phyloP scores from a whole-genome alignment of 2,888 invertebrate species.

The Meiosimyza platycephala region DNA sequence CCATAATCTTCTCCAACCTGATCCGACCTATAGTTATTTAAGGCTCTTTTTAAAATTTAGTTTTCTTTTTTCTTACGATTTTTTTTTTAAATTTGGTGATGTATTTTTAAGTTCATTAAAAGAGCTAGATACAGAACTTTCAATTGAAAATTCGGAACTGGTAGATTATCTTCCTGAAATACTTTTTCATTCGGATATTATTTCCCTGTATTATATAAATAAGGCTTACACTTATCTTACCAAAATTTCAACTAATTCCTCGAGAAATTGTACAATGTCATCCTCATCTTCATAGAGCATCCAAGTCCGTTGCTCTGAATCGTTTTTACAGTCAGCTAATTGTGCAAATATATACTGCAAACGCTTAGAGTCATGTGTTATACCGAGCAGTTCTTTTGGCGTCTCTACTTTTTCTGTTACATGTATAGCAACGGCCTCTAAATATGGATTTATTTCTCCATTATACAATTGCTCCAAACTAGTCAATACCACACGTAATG shows the following conservation, averaged over 20 bases:
- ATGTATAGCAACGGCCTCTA: constrained; percentile 73
- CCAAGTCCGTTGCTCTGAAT: constrained; percentile 96
- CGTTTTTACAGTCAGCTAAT: constrained; percentile 89
- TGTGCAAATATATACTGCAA: constrained; percentile 86
- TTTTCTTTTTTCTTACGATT: no score
- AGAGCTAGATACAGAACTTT: no score
- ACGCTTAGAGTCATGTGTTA: constrained; percentile 84
- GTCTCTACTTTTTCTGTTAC: constrained; percentile 74
- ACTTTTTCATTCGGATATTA: no score
- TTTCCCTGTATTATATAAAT: not conserved
- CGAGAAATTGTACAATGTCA: constrained; percentile 86
- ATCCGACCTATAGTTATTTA: no score
- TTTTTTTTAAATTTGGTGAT: no score
- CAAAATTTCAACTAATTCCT: constrained; percentile 84
- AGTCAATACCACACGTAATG: constrained; percentile 81
- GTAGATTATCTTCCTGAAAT: no score
- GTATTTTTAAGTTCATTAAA: no score
- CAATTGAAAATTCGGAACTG: no score
- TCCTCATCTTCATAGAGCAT: constrained; percentile 93
- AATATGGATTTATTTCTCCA: constrained; percentile 72
- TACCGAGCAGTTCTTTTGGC: constrained; percentile 73
- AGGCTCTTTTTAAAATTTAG: no score
- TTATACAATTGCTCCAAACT: constrained; percentile 70
- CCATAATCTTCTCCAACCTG: no score
- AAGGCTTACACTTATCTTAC: constrained; percentile 67